Conservation (phyloP, 2,888 invertebrate species). For the Lasioglossum pauxillum region DNA sequence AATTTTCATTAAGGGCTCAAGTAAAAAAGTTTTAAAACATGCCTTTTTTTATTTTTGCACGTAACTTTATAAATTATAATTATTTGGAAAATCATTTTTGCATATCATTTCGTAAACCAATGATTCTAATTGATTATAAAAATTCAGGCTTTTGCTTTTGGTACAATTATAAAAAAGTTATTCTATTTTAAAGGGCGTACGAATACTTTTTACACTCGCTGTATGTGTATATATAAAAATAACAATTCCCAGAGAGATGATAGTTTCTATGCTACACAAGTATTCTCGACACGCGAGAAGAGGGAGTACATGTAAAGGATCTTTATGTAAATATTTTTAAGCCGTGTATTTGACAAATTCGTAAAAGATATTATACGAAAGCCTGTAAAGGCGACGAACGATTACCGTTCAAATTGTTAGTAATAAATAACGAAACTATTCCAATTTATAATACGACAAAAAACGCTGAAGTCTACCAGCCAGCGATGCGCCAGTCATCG, state of each 20-base stretch:
- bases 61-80: no score
- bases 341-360: conserved; percentile 69
- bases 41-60: no score
- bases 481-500: conserved; percentile 75
- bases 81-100: no score
- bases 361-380: conserved; percentile 64
- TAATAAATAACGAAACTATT: conserved; percentile 49
- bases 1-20: no score
- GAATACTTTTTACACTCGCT: no score
- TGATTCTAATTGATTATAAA: no score
- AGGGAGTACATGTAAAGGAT: conserved; percentile 57
- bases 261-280: conserved; percentile 55
- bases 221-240: background rate
- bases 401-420: conserved; percentile 65
- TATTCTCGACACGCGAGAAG: conserved; percentile 48
- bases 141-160: no score
- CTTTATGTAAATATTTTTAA: conserved; percentile 69
- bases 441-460: conserved; percentile 60
- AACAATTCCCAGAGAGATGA: conserved; percentile 30
- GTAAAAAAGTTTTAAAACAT: no score
- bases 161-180: no score
- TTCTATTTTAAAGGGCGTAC: no score
- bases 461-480: conserved; percentile 68
- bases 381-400: conserved; percentile 52
- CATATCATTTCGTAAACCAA: no score